Evolutionary conservation across 1,140 invertebrate species (phyloP), one percentile per base, ranked within the genome.

Genomic region (Maconellicoccus hirsutus): DNA sequence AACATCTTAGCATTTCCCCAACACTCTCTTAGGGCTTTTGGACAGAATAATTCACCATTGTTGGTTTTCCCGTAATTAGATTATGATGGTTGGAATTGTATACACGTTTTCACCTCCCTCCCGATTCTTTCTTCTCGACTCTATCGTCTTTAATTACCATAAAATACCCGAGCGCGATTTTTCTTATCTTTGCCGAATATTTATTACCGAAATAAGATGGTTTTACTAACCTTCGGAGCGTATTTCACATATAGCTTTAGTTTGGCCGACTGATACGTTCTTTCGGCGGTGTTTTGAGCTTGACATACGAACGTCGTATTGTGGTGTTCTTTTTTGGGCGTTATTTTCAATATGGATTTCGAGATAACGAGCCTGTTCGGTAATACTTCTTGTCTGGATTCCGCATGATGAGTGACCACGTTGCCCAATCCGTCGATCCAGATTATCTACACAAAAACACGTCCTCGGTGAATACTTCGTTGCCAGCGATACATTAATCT

Each of bases 251-350:
- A 80, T 39, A 94, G 84, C 72, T 86, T 84, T 26, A 93, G 83
- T 77, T 87, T 89, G 6, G 90, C 89, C 75, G 86, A 89, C 76
- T 89, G 85, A 76, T 90, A 89, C 10, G 87, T 89, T 72, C 89
- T 81, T 79, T 92, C 89, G 6, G 90, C 90, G 0, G 88, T 89
- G 76, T 93, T 94, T 79, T 93, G 90, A 69, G 91, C 91, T 80
- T 93, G 91, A 79, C 94, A 97, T 21, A 91, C 93, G 75, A 96
- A 90, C 19, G 88, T 92, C 73, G 90, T 92, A 76, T 94, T 94
- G 80, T 96, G 89, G 79, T 96, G 90, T 25, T 87, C 84, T 79
- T 91, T 91, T 72, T 86, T 87, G 2, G 93, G 92, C 70, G 87
- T 88, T 75, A 96, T 81, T 77, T 87, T 89, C 71, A 96, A 80